phyloP scores from a whole-genome alignment of 2,888 invertebrate genomes.

The Gnatocerus cornutus region DNA sequence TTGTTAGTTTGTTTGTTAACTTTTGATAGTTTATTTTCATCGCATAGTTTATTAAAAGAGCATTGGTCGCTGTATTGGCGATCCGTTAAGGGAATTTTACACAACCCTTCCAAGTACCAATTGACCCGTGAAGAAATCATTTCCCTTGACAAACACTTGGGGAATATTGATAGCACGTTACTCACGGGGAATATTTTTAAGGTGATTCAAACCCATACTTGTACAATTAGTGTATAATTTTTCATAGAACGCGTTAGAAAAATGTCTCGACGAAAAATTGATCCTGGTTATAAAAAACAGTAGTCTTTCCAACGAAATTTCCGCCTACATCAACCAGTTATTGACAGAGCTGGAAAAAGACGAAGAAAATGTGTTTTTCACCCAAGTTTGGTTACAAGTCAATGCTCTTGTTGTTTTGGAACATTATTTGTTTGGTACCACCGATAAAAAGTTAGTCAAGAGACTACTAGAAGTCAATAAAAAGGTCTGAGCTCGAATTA shows the following conservation, averaged over 20 bases:
- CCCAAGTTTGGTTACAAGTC: slow-evolving; percentile 77
- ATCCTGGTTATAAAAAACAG: slow-evolving; percentile 66
- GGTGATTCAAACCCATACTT: slow-evolving; percentile 64
- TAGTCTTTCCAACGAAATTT: slow-evolving; percentile 75
- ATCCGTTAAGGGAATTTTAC: slow-evolving; percentile 80
- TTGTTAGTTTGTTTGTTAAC: slow-evolving; percentile 78
- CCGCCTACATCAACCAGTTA: slow-evolving; percentile 78
- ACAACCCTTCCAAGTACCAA: slow-evolving; percentile 77
- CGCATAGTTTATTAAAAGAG: slow-evolving; percentile 73
- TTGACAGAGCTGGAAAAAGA: slow-evolving; percentile 78
- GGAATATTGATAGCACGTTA: slow-evolving; percentile 79
- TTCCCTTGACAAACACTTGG: slow-evolving; percentile 81
- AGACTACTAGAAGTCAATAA: slow-evolving; percentile 83
- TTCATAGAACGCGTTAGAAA: slow-evolving; percentile 63
- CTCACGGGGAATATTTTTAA: slow-evolving; percentile 83
- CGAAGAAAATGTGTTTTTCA: slow-evolving; percentile 73
- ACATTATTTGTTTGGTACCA: slow-evolving; percentile 82
- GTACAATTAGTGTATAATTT: too few relatives aligned
- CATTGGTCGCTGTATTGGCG: slow-evolving; percentile 88
- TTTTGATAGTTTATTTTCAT: slow-evolving; percentile 79
- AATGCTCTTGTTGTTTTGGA: slow-evolving; percentile 81
- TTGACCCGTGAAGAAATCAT: slow-evolving; percentile 77
- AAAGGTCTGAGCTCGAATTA: slow-evolving; percentile 73
- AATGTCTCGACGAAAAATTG: slow-evolving; percentile 64
- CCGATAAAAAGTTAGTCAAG: slow-evolving; percentile 85